phyloP scores from a whole-genome alignment of 2,113 vertebrate species.

The Channa argus region DNA sequence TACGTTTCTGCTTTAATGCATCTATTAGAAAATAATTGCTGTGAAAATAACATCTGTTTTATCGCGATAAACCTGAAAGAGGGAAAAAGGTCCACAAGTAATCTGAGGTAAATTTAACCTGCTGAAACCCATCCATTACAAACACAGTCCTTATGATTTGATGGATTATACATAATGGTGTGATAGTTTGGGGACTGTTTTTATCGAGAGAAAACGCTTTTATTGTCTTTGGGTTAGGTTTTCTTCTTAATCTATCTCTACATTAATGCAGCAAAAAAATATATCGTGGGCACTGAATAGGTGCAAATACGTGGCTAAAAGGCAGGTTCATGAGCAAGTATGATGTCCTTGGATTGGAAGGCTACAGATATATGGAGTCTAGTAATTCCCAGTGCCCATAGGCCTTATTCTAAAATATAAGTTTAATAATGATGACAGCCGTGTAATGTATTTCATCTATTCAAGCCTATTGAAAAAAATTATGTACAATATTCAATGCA shows the following conservation, averaged over 20 bases:
- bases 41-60: constrained; percentile 49
- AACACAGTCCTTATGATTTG: neutral
- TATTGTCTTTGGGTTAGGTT: constrained; percentile 1
- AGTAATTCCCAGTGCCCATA: neutral
- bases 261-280: constrained; percentile 1
- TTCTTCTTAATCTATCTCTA: too few relatives aligned
- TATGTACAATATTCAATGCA: constrained; percentile 26
- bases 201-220: neutral
- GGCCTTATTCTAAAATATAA: constrained; percentile 9
- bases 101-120: constrained; percentile 63
- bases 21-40: constrained; percentile 66
- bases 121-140: constrained; percentile 2
- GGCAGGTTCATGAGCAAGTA: constrained; percentile 12
- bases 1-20: constrained; percentile 41
- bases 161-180: neutral
- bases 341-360: constrained; percentile 29
- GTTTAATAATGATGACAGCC: neutral
- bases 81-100: constrained; percentile 47
- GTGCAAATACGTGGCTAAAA: constrained; percentile 27
- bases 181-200: neutral
- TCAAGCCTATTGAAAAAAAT: constrained; percentile 14
- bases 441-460: constrained; percentile 22
- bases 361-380: neutral
- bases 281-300: neutral
- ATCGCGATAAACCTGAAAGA: constrained; percentile 64